Conservation (phyloP, 2,797 vertebrate species). For the Chelon labrosus region DNA sequence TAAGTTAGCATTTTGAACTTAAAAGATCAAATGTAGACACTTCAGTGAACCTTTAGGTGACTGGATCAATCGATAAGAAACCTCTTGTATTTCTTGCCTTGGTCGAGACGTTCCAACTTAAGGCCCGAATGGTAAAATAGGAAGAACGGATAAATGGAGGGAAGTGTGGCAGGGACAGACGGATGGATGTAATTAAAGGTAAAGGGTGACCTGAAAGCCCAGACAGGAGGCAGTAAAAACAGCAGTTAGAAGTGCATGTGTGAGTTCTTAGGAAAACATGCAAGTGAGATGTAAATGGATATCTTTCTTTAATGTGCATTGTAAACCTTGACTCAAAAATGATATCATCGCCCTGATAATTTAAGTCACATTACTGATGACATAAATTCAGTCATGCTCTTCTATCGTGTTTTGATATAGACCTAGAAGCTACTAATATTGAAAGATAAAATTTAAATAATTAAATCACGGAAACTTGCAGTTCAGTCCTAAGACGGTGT, state of each 20-base stretch:
- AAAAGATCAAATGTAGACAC: too few species aligned
- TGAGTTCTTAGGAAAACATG: slow-evolving; percentile 69
- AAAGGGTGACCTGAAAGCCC: slow-evolving; percentile 82
- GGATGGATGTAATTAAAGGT: slow-evolving; percentile 85
- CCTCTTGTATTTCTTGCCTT: slow-evolving; percentile 2
- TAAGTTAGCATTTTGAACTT: too few species aligned
- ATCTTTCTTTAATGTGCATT: slow-evolving; percentile 30
- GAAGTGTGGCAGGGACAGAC: slow-evolving; percentile 51
- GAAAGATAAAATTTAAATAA: slow-evolving; percentile 37
- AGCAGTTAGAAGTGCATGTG: slow-evolving; percentile 65
- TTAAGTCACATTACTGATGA: slow-evolving; percentile 11
- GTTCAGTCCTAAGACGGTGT: slow-evolving; percentile 34
- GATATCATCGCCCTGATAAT: slow-evolving; percentile 5
- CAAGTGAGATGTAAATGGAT: slow-evolving; percentile 53
- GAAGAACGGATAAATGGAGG: slow-evolving; percentile 41
- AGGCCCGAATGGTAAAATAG: slow-evolving; percentile 3
- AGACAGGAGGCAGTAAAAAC: slow-evolving; percentile 85
- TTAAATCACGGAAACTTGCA: slow-evolving; percentile 23
- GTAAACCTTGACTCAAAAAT: slow-evolving; percentile 39
- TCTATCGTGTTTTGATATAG: slow-evolving; percentile 5
- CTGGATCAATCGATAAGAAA: not conserved
- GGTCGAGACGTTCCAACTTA: not conserved
- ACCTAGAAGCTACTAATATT: slow-evolving; percentile 44
- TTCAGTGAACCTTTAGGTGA: not conserved
- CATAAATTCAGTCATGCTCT: slow-evolving; percentile 18